These are phyloP conservation scores for Pseudomyrmex cubaensis DNA, from an alignment of 1,140 invertebrate genomes.

Conservation along the genomic window DNA sequence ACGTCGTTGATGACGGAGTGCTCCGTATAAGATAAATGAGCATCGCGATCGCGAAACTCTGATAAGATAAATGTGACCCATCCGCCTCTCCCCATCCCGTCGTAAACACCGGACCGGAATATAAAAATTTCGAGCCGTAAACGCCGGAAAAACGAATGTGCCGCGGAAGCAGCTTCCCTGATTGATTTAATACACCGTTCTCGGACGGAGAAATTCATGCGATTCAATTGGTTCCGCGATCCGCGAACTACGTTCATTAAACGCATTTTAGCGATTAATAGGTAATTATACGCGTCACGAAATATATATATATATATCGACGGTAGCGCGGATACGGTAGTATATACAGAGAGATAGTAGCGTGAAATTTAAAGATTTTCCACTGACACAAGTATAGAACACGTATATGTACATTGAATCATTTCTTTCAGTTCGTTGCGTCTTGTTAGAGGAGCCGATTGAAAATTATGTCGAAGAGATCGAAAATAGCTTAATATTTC, in stretches of 20 bases:
- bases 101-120: background rate
- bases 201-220: constrained; percentile 1
- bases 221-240: constrained; percentile 39
- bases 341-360: background rate
- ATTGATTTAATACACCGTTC: constrained; percentile 25
- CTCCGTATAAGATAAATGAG: constrained; percentile 66
- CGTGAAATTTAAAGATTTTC: background rate
- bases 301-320: constrained; percentile 16
- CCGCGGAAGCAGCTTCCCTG: constrained; percentile 29
- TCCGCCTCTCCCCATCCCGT: background rate
- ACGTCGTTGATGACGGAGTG: constrained; percentile 69
- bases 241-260: constrained; percentile 19
- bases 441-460: background rate
- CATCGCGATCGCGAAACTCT: constrained; percentile 42
- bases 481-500: background rate
- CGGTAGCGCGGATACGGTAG: background rate
- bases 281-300: constrained; percentile 31
- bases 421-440: constrained; percentile 14
- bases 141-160: background rate
- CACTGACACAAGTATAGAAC: background rate
- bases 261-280: constrained; percentile 50
- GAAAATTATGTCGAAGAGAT: constrained; percentile 13
- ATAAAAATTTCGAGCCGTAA: constrained; percentile 18
- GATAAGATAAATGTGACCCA: constrained; percentile 65
- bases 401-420: background rate